Base-by-base conservation (phyloP, 2,888 invertebrate species). In the Nemoura dubitans region DNA sequence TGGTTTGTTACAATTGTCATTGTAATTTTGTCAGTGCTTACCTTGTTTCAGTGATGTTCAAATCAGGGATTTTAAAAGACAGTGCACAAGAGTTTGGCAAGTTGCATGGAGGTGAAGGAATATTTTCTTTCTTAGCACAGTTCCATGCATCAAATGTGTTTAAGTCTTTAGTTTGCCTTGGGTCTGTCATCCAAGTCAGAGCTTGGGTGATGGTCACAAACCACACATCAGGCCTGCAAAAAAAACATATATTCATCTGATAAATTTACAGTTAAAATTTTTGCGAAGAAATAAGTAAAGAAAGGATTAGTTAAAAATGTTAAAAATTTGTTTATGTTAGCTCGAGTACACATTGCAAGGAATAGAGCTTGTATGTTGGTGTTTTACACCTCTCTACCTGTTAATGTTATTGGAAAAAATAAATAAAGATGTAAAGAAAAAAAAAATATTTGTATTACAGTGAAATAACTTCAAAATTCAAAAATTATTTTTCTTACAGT, bases 171-270 rank as follows among this genome's bases (percentile, higher is more conserved):
- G 93, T 91, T 0, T 96, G 93, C 90, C 95, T 95, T 0, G 97
- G 97, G 89, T 97, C 97, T 0, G 97, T 97, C 91, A 97, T 96
- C 96, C 97, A 98, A 77, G 96, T 96, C 87, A 98, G 92, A n/a
- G 96, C 96, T 93, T 98, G 97, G 0, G 97, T 97, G 42, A 95
- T 94, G 2, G 97, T 97, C 42, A 97, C 96, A 90, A 97, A 96
- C 93, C 96, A 97, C 10, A 97, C 97, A 91, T 97, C 97, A 85
- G 95, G 94, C 89, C 97, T 97, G 92, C 76, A 92, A 92, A 89
- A 28, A 82, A 82, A 28, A 10, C 3, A 16, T 78, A n/a, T n/a
- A n/a, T 78, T 82, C 27, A 36, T 59, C 2, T 59, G 59, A 3
- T 36, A 10, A 36, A 82, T 82, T 82, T 82, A 5, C 21, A 25